Base-by-base conservation (phyloP, 2,797 vertebrate genomes). In the Cyprinella venusta region DNA sequence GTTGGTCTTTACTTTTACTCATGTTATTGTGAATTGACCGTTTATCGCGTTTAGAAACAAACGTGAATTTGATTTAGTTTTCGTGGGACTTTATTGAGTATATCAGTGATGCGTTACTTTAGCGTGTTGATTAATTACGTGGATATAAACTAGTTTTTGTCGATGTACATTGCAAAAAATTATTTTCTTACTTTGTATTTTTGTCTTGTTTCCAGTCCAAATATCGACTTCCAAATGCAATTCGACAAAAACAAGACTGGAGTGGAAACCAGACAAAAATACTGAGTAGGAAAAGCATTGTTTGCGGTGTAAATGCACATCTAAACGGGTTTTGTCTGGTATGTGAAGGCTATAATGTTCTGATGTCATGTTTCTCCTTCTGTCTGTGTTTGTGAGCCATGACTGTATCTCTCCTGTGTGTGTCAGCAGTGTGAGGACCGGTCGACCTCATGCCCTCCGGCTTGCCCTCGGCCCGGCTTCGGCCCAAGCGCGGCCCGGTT, bases 381-480 rank as follows among this genome's bases (percentile, higher is more conserved):
- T 30, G 5, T 52, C 24, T 33, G 45, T 48, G 12, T 5, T 26
- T 26, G 15, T 33, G 10, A 54, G 36, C 15, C 71, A 38, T 36
- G 33, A 6, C 6, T 54, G 30, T 50, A 16, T 48, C 16, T 48
- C 45, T 16, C 15, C 1, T 52, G 16, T 18, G 45, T 10, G 8
- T 56, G 15, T 30, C 26, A 54, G 63, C 36, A 24, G 48, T 8
- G 21, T 72, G 4, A 30, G 56, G 8, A 19, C 52, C 12, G 24
- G 1, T 4, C 36, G 8, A 59, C 16, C 9, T 16, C 0, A 93
- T 92, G 93, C 82, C 89, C 76, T 52, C 48, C 6, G 48, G 16
- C 6, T 18, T 18, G 16, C 16, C 48, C 48, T 6, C 48, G 5
- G 48, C 48, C 16, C 48, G 48, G 15, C 48, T 18, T 18, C 48